Evolutionary conservation across 2,797 vertebrate species (phyloP).

Genomic region (Halcyon leucocephala): DNA sequence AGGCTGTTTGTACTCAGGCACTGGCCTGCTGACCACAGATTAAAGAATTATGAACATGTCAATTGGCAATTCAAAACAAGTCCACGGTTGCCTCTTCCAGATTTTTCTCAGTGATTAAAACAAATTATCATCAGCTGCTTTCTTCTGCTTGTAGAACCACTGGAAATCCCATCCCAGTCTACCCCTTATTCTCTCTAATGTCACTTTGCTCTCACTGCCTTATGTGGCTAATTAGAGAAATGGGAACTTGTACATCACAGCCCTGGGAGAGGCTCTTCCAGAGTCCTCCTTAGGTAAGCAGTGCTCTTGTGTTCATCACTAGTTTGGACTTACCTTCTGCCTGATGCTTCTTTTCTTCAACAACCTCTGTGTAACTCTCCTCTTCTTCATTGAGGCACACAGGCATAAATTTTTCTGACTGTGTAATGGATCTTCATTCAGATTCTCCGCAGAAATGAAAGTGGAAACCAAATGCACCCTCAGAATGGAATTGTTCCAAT

Average conservation of each 20-base stretch:
- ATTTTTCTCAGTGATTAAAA: background rate
- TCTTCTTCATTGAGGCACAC: background rate
- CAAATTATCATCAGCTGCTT: background rate
- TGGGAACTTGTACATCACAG: background rate
- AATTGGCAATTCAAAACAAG: background rate
- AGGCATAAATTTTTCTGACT: background rate
- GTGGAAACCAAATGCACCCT: background rate
- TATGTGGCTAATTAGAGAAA: background rate
- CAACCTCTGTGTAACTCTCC: background rate
- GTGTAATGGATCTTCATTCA: background rate
- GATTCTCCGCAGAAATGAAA: background rate
- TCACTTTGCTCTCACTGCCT: background rate
- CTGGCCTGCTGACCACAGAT: background rate
- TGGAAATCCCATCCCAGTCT: background rate
- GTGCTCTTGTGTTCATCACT: background rate
- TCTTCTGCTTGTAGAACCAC: background rate
- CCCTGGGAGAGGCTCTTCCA: background rate
- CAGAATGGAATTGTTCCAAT: background rate
- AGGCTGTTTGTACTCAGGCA: background rate
- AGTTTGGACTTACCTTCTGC: background rate
- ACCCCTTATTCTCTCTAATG: fast-evolving
- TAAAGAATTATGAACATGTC: background rate
- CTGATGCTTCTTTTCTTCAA: background rate
- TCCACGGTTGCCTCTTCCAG: background rate
- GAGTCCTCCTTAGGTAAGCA: background rate